Conservation (phyloP, 2,888 invertebrate species). For the Himalopsyche tibetana region DNA sequence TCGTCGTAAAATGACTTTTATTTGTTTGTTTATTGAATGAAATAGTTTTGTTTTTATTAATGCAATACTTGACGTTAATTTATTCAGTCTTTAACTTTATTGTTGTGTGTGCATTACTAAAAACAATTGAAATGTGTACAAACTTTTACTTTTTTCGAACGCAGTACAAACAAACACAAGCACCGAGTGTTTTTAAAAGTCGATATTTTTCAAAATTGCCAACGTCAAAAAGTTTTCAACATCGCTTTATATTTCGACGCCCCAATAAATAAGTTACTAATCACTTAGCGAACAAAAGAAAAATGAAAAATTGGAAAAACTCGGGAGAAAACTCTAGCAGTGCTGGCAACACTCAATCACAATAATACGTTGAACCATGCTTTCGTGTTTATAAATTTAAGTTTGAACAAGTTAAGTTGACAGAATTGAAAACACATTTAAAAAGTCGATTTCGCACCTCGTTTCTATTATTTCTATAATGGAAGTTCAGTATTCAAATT, state of each 20-base stretch:
- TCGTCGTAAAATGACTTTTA: too few species aligned
- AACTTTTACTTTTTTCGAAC: too few species aligned
- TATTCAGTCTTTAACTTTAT: too few species aligned
- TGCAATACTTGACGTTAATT: too few species aligned
- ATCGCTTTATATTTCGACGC: conserved; percentile 26
- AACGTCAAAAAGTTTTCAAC: conserved; percentile 41
- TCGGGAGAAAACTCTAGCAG: background rate
- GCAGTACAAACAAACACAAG: background rate
- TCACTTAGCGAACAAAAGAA: conserved; percentile 40
- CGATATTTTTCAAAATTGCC: conserved; percentile 16
- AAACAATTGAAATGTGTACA: too few species aligned
- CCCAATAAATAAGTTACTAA: conserved; percentile 42
- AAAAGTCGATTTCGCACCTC: background rate
- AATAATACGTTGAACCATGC: conserved; percentile 12
- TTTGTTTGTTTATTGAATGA: too few species aligned
- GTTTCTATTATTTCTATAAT: background rate
- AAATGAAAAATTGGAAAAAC: conserved; percentile 21
- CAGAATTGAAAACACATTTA: conserved; percentile 3
- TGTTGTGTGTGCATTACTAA: too few species aligned
- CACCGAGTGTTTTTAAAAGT: conserved; percentile 3
- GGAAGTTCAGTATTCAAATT: background rate
- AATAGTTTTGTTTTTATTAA: too few species aligned
- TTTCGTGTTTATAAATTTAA: conserved; percentile 27
- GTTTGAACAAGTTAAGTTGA: conserved; percentile 24
- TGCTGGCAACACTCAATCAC: conserved; percentile 28